Conservation (phyloP, 2,113 vertebrate species). For the Aegithalos caudatus region DNA sequence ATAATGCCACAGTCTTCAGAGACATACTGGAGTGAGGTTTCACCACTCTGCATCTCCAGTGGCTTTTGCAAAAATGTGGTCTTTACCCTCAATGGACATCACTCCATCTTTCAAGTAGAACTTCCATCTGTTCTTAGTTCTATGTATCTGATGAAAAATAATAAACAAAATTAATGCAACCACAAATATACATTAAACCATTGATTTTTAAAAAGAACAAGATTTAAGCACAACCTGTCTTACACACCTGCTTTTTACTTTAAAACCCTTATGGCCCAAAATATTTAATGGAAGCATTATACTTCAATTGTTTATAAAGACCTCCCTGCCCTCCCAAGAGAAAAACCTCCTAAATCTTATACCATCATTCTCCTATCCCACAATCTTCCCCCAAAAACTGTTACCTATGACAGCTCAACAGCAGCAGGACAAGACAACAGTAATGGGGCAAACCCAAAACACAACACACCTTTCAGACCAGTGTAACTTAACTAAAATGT, state of each 20-base stretch:
- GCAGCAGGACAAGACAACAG: not conserved
- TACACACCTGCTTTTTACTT: not conserved
- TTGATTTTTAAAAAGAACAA: not conserved
- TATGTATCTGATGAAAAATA: slow-evolving; percentile 84
- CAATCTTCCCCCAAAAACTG: not conserved
- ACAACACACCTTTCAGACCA: not conserved
- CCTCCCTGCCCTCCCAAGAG: not conserved
- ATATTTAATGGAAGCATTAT: not conserved
- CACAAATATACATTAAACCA: not conserved
- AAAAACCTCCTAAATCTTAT: not conserved
- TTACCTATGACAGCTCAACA: not conserved
- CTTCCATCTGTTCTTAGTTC: slow-evolving; percentile 98
- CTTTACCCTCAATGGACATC: slow-evolving; percentile 90
- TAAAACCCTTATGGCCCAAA: not conserved
- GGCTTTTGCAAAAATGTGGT: slow-evolving; percentile 95
- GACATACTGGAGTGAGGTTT: slow-evolving; percentile 7
- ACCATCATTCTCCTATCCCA: too few species aligned
- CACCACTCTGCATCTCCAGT: slow-evolving; percentile 96
- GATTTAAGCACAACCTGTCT: not conserved
- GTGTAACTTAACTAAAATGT: not conserved
- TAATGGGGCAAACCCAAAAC: not conserved
- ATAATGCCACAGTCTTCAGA: not conserved
- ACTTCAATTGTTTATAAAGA: not conserved
- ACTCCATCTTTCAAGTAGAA: slow-evolving; percentile 95
- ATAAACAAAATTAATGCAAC: not conserved